Evolutionary conservation across 64 coral and sea anemone species (phyloP), one percentile per base, ranked within the genome.

Genomic region (Actinia equina): DNA sequence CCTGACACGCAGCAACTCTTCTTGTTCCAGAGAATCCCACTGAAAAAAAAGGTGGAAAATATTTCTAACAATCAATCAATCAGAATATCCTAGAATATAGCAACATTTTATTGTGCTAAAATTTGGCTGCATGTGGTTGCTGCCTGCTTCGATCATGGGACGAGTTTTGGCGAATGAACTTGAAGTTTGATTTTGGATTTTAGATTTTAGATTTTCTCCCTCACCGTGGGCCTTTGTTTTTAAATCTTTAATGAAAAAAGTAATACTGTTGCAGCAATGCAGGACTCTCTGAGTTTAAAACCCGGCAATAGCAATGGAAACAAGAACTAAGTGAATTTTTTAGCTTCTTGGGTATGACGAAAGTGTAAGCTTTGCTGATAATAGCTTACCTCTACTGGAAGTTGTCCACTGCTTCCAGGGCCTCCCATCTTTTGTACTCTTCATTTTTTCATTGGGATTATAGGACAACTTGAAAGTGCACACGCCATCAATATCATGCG

Each of bases 381-480:
- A 53, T 58, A 1, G 20, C 83, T 85, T 63, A 86, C 60, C 85
- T 49, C 85, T 22, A 43, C 71, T 63, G 41, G 89, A 91, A 23
- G 89, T 86, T 63, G 37, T 22, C 89, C 84, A 91, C 77, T 61
- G 84, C 61, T 91, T 91, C 77, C 89, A 91, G 55, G 89, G 77
- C 80, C 89, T 91, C 52, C 84, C 89, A 91, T 91, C 83, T 86
- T 85, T 79, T 19, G 70, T 86, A 52, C 59, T 62, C 52, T 86
- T 85, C 89, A 91, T 91, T 54, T 64, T 86, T 56, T 91, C 56
- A 52, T 63, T 80, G 57, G 18, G 53, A 57, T 79, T 62, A 77
- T 61, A 86, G n/a, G 83, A 25, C 58, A 91, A 85, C 54, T 80
- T 79, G 59, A 80, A 91, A n/a, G 22, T 60, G 83, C 89, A 90